Conservation (phyloP, 2,888 invertebrate species). For the Augiades crinisus region DNA sequence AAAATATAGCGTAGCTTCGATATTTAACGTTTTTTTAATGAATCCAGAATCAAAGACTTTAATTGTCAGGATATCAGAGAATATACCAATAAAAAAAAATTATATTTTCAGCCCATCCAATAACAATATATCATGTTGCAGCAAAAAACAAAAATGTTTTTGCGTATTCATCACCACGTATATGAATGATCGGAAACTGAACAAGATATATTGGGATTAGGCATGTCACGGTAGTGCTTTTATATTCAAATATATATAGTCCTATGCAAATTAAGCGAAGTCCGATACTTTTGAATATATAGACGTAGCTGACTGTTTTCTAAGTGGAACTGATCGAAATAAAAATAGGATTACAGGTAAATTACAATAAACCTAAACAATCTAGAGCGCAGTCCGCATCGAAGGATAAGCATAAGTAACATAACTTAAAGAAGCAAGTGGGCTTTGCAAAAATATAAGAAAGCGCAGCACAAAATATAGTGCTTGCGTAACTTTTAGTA, state of each 20-base stretch:
- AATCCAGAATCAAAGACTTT: too few relatives aligned
- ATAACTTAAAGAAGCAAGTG: conserved; percentile 6
- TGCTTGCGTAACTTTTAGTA: too few relatives aligned
- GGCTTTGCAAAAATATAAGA: conserved; percentile 4
- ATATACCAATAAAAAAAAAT: background rate
- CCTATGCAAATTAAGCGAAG: conserved; percentile 13
- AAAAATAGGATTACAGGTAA: conserved; percentile 15
- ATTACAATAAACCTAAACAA: conserved; percentile 6
- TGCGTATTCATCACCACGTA: background rate
- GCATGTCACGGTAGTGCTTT: background rate
- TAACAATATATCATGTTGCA: conserved; percentile 5
- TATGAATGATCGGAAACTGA: conserved; percentile 19
- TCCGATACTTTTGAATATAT: conserved; percentile 18
- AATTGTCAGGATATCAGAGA: background rate
- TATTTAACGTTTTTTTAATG: too few relatives aligned
- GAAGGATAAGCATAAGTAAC: background rate
- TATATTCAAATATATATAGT: too few relatives aligned
- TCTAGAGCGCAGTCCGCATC: background rate
- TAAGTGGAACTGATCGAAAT: conserved; percentile 16
- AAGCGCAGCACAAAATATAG: background rate
- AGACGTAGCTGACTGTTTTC: conserved; percentile 4
- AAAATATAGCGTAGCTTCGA: too few relatives aligned
- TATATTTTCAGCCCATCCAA: background rate
- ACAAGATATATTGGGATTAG: background rate
- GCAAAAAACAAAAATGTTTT: conserved; percentile 14